Percentiles rank a stretch among this genome's conserved stretches.
phyloP scores from a whole-genome alignment of 1,140 invertebrate genomes.

The Hermetia illucens region DNA sequence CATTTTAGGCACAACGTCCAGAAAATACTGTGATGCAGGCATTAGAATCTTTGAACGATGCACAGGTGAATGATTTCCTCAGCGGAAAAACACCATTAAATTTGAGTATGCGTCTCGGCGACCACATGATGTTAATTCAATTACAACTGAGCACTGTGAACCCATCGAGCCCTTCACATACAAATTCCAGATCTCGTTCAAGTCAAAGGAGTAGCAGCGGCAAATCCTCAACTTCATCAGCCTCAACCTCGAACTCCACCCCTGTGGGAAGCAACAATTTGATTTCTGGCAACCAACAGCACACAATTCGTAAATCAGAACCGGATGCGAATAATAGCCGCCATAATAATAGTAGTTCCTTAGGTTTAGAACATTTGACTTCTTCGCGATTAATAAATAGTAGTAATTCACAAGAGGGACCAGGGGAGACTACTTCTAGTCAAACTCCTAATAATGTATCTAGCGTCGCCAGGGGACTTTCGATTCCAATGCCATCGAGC shows the following conservation, averaged over 20 bases:
- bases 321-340: neutral
- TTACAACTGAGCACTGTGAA: slow-evolving; percentile 76
- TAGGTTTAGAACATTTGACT: too few species aligned
- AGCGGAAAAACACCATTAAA: slow-evolving; percentile 87
- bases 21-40: slow-evolving; percentile 92
- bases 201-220: slow-evolving; percentile 11
- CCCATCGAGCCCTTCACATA: slow-evolving; percentile 18
- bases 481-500: slow-evolving; percentile 6
- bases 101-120: slow-evolving; percentile 83
- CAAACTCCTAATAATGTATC: neutral
- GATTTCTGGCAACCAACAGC: neutral
- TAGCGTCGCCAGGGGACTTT: neutral
- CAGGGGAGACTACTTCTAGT: too few species aligned
- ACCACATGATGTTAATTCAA: slow-evolving; percentile 95
- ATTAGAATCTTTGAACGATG: slow-evolving; percentile 82
- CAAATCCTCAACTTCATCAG: slow-evolving; percentile 16
- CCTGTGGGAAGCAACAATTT: too few species aligned
- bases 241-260: slow-evolving; percentile 6
- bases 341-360: too few species aligned
- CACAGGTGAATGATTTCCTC: slow-evolving; percentile 88
- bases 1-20: slow-evolving; percentile 70
- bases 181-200: slow-evolving; percentile 11
- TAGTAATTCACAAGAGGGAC: too few species aligned
- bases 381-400: too few species aligned
- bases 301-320: neutral